Percentiles rank a stretch among this genome's conserved stretches.
Conservation (phyloP, 2,888 invertebrate species). For the Tromatobia lineatoria region DNA sequence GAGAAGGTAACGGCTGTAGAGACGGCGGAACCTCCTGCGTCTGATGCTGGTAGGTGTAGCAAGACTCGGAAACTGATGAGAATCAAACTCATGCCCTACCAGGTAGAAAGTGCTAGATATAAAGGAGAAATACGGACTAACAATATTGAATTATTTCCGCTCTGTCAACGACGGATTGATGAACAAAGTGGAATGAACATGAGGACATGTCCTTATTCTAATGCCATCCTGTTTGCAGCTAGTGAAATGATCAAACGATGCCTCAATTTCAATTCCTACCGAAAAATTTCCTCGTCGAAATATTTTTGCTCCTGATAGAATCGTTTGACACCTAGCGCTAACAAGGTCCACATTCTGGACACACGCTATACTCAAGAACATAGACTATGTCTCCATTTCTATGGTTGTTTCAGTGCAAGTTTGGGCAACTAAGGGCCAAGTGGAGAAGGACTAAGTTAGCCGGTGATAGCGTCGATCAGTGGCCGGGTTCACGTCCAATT, state of each 20-base stretch:
- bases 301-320: not conserved
- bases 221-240: too few species aligned
- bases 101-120: not conserved
- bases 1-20: constrained; percentile 17
- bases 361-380: not conserved
- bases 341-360: constrained; percentile 6
- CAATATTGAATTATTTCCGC: constrained; percentile 22
- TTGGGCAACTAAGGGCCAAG: too few species aligned
- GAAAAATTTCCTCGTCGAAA: not conserved
- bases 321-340: constrained; percentile 4
- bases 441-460: too few species aligned
- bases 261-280: not conserved
- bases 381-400: too few species aligned
- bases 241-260: not conserved
- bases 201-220: too few species aligned
- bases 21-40: not conserved
- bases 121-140: constrained; percentile 4
- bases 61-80: constrained; percentile 18
- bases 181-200: not conserved
- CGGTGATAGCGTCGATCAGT: too few species aligned
- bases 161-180: not conserved
- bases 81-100: constrained; percentile 2
- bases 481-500: too few species aligned
- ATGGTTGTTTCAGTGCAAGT: too few species aligned
- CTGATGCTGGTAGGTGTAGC: constrained; percentile 26